Evolutionary conservation across 2,113 vertebrate species (phyloP), one percentile per base, ranked within the genome.

Genomic region (Halcyon senegalensis): DNA sequence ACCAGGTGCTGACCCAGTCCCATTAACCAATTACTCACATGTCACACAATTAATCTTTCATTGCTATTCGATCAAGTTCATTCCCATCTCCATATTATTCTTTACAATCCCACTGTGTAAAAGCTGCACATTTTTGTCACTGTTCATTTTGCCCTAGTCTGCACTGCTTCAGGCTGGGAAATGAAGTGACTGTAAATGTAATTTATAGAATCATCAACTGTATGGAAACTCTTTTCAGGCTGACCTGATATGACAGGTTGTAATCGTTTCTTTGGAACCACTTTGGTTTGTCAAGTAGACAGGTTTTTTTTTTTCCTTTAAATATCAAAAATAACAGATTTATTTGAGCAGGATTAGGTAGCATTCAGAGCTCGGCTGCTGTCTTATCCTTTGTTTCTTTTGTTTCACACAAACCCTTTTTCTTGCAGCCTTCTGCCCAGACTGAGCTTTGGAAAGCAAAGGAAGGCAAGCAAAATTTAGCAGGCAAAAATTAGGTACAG

Each of bases 1-100:
- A 96, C 53, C 87, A 97, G 86, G 93, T 95, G 86, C 96, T 98
- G 97, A 98, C 97, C 98, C 96, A 96, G 88, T 88, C 97, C 96
- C 93, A 97, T 97, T 97, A 98, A 94, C 96, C 97, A 97, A 96
- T 97, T 97, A 96, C 89, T 95, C 87, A 92, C 78, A 97, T 18
- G 67, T 95, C 97, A 96, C 87, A 96, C 96, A 97, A 97, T 98
- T 98, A 97, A 98, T 98, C 97, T 97, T 97, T 95, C 94, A 95
- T 92, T 94, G 93, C 14, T 1, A 96, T 97, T 97, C 17, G 20
- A 83, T 97, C 94, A 95, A 95, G 87, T 89, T 89, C 94, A 75
- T 96, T 97, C 72, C 77, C 70, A 89, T 94, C 90, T 96, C 95
- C 68, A 87, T 97, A 90, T 96, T 97, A 96, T 95, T 92, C 96